Base-by-base conservation (phyloP, 2,113 vertebrate species). In the Recurvirostra avosetta region DNA sequence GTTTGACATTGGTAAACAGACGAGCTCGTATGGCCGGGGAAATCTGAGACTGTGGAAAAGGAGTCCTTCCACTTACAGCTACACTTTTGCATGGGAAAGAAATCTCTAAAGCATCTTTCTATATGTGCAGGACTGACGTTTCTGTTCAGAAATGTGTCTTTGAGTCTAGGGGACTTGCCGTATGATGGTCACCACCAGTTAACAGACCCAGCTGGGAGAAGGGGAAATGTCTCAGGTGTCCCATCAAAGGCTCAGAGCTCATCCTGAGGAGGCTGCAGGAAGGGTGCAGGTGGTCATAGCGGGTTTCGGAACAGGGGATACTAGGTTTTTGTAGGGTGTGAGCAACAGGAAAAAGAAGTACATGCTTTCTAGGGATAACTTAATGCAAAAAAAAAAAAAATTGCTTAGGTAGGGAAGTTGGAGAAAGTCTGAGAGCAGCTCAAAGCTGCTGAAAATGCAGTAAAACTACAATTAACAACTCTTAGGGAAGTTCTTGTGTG, bases 21-120 rank as follows among this genome's bases (percentile, higher is more conserved):
- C 3, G 8, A 14, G 23, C 47, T 55, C 12, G 5, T 1, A 6
- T 0, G 2, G 63, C 18, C 9, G 29, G 16, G 25, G 16, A 61
- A 34, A 53, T 12, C 29, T 8, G 38, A 45, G 62, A 22, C 22
- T 45, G 32, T 15, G 6, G 47, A 16, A 40, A 17, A 61, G 43
- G 52, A 36, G 26, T 22, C 32, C 27, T 45, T 52, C 32, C 5
- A 5, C 10, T 36, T n/a, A 32, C 27, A 62, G 47, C 22, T 26
- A 52, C 36, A 7, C 21, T 22, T 9, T 6, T 74, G 32, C 15
- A 5, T 58, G 25, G 17, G 58, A 5, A 15, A 30, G 40, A 47
- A 19, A 18, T 38, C 50, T 36, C 41, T 50, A 32, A 56, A 80
- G 52, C 26, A 18, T 12, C 45, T 45, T 43, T 25, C 45, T 34